These are phyloP conservation scores for Melanostigma gelatinosum DNA, from an alignment of 2,113 vertebrate species.

Conservation along the genomic window DNA sequence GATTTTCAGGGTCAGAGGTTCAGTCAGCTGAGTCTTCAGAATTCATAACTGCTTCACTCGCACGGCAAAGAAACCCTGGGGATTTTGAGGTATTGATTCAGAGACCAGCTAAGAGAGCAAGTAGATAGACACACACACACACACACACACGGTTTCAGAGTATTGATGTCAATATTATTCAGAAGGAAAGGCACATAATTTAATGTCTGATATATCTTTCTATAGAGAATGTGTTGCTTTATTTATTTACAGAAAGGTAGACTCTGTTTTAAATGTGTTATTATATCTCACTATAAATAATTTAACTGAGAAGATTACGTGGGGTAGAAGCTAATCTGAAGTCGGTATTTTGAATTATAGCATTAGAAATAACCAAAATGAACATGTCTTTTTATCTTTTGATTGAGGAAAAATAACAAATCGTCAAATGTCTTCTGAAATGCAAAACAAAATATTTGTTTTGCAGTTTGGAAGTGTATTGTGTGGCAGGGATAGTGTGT, in stretches of 20 bases:
- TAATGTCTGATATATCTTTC: conserved; percentile 14
- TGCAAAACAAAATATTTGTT: not conserved
- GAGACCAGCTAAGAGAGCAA: conserved; percentile 52
- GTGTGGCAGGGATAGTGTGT: not conserved
- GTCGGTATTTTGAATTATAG: not conserved
- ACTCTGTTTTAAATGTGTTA: not conserved
- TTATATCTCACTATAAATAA: not conserved
- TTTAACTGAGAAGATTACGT: not conserved
- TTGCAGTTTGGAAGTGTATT: conserved; percentile 1
- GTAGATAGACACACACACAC: conserved; percentile 7
- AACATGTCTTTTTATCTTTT: not conserved
- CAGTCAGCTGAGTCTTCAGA: conserved; percentile 74
- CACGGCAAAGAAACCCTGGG: conserved; percentile 61
- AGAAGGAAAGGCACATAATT: conserved; percentile 15
- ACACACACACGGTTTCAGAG: conserved; percentile 14
- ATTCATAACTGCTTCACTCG: conserved; percentile 73
- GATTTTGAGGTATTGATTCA: conserved; percentile 71
- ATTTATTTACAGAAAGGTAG: not conserved
- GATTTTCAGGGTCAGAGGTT: conserved; percentile 77
- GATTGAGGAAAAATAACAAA: not conserved
- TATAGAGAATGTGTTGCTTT: not conserved
- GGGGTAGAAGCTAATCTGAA: not conserved
- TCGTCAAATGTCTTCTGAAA: not conserved
- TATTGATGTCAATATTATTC: conserved; percentile 46
- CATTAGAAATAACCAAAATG: not conserved